phyloP scores from a whole-genome alignment of 2,888 invertebrate genomes.

The Athalia circularis region DNA sequence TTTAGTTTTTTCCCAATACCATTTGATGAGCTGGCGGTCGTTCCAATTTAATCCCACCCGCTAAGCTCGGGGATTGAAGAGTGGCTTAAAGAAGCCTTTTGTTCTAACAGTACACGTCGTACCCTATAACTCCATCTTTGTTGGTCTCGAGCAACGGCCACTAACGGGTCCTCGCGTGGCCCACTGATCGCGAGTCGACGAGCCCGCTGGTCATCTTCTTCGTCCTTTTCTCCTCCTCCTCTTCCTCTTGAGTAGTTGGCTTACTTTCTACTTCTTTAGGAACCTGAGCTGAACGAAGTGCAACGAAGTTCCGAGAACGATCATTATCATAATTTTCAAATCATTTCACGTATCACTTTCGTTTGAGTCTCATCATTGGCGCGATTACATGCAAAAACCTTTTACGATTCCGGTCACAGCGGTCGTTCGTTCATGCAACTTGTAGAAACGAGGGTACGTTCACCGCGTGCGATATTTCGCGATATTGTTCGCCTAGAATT shows the following conservation, averaged over 20 bases:
- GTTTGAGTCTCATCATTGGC: background rate
- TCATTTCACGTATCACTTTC: constrained; percentile 40
- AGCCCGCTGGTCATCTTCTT: constrained; percentile 33
- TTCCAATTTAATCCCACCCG: constrained; percentile 8
- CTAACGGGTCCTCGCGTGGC: constrained; percentile 48
- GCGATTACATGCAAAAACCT: background rate
- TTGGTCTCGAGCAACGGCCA: constrained; percentile 14
- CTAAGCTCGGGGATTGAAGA: background rate
- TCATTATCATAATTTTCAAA: background rate
- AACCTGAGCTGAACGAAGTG: background rate
- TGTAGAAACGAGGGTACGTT: background rate
- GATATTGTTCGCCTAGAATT: background rate
- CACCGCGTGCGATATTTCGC: background rate
- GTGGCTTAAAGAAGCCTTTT: constrained; percentile 23
- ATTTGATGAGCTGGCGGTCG: background rate
- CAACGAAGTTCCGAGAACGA: background rate
- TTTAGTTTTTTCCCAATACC: background rate
- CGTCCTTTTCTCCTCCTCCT: constrained; percentile 42
- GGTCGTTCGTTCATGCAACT: background rate
- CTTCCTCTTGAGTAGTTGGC: constrained; percentile 32
- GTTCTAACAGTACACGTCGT: constrained; percentile 40
- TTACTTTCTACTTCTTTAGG: constrained; percentile 44
- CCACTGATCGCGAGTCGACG: constrained; percentile 38
- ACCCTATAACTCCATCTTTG: constrained; percentile 46
- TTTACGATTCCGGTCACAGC: constrained; percentile 7